A percentile compares a stretch with the other conserved stretches of the same genome.
Conservation (phyloP, 2,888 invertebrate species). For the Leucania comma region DNA sequence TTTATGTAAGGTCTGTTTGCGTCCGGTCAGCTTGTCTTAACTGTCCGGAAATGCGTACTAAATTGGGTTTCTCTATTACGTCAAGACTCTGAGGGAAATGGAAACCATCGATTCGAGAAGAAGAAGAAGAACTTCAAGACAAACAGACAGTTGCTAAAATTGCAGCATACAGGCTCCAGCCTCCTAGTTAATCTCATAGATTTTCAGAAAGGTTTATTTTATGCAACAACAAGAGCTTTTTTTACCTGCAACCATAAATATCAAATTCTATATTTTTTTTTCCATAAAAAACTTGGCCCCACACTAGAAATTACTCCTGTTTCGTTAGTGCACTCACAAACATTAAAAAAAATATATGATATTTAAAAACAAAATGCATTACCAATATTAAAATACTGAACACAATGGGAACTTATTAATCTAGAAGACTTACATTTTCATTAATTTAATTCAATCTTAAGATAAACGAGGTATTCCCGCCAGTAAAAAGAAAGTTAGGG, state of each 20-base stretch:
- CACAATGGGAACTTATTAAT: slow-evolving; percentile 14
- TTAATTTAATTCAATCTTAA: slow-evolving; percentile 48
- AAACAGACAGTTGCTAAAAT: background rate
- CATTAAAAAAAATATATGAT: too few relatives aligned
- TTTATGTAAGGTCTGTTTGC: background rate
- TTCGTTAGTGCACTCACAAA: too few relatives aligned
- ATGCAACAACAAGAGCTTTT: background rate
- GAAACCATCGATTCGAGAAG: too few relatives aligned
- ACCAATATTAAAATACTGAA: background rate
- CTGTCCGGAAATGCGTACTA: background rate
- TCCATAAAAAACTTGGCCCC: too few relatives aligned
- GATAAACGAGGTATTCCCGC: slow-evolving; percentile 36
- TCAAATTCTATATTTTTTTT: too few relatives aligned
- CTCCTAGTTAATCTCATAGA: background rate
- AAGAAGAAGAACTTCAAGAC: background rate
- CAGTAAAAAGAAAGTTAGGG: slow-evolving; percentile 47
- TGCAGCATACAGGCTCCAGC: background rate
- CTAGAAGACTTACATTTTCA: slow-evolving; percentile 30
- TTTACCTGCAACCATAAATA: background rate
- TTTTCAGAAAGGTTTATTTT: too few relatives aligned
- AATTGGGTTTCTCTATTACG: too few relatives aligned
- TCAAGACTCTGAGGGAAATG: too few relatives aligned
- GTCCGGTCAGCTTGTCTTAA: background rate
- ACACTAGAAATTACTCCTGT: too few relatives aligned
- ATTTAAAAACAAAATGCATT: background rate